Evolutionary conservation across 2,113 vertebrate species (phyloP).

Genomic region (Perognathus longimembris): DNA sequence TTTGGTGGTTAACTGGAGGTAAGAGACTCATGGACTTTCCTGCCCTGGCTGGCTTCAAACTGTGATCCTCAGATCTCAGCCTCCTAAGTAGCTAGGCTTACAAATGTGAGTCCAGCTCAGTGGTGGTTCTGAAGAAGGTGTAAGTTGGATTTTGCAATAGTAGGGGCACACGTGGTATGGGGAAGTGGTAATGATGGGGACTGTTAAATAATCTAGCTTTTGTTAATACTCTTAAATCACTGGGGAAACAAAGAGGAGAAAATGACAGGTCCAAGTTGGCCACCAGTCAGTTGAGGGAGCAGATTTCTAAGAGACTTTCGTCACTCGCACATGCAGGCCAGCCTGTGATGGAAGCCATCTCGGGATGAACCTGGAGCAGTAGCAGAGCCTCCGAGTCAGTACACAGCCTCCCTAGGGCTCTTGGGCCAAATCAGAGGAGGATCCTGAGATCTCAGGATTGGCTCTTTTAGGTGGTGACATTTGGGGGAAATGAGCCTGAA

Average conservation of each 20-base stretch:
- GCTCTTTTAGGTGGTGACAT: neutral
- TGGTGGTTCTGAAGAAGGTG: neutral
- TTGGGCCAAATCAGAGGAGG: neutral
- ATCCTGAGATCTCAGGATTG: neutral
- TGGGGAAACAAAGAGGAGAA: neutral
- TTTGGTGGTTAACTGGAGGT: no score
- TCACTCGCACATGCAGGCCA: neutral
- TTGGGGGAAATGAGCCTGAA: neutral
- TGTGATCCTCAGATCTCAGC: no score
- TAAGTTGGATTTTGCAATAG: neutral
- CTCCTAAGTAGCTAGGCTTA: no score
- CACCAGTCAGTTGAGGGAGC: neutral
- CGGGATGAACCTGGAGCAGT: neutral
- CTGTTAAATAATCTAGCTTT: neutral
- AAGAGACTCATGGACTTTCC: no score
- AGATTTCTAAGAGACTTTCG: neutral
- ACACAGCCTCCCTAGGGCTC: neutral
- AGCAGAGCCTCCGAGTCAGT: neutral
- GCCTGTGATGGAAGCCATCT: neutral
- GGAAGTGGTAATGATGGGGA: neutral
- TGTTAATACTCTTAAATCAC: neutral
- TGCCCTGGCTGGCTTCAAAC: no score
- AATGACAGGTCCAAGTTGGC: conserved; percentile 3
- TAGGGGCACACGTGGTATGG: neutral
- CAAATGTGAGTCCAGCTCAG: no score